Conservation (phyloP, 2,797 vertebrate species). For the Pangasius larnaudii region DNA sequence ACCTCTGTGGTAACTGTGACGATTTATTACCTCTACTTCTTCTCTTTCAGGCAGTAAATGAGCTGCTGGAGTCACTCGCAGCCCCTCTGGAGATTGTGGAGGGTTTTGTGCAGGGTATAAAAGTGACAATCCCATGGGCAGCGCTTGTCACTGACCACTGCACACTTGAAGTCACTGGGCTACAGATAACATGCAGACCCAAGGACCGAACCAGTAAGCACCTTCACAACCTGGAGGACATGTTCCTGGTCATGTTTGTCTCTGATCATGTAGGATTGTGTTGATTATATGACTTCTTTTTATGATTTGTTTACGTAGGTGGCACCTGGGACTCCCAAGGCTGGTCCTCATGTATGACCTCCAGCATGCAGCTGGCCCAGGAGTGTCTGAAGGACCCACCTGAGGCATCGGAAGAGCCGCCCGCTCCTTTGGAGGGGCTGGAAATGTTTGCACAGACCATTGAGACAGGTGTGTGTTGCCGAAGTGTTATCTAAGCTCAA, state of each 20-base stretch:
- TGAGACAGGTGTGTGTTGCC: constrained; percentile 82
- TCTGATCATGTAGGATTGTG: background rate
- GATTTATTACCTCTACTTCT: background rate
- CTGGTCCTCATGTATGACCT: constrained; percentile 92
- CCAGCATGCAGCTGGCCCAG: constrained; percentile 92
- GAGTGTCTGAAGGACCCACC: constrained; percentile 91
- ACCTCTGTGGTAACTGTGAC: background rate
- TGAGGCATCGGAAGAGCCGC: constrained; percentile 84
- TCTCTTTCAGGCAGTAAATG: constrained; percentile 84
- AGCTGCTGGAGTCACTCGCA: constrained; percentile 85
- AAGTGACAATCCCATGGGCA: constrained; percentile 91
- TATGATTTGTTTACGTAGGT: constrained; percentile 60
- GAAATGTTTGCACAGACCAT: constrained; percentile 97
- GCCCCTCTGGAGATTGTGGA: constrained; percentile 90
- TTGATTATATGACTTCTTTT: background rate
- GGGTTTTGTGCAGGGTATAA: constrained; percentile 87
- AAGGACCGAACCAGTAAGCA: constrained; percentile 84
- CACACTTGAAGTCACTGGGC: constrained; percentile 84
- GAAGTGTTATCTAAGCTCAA: background rate
- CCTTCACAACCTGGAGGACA: background rate
- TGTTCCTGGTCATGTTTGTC: background rate
- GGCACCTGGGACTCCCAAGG: constrained; percentile 84
- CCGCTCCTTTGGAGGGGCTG: constrained; percentile 88
- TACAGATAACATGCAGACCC: constrained; percentile 90
- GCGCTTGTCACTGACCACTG: constrained; percentile 91